These are phyloP conservation scores for Coelopa pilipes DNA, from an alignment of 2,888 invertebrate species.

Conservation along the genomic window DNA sequence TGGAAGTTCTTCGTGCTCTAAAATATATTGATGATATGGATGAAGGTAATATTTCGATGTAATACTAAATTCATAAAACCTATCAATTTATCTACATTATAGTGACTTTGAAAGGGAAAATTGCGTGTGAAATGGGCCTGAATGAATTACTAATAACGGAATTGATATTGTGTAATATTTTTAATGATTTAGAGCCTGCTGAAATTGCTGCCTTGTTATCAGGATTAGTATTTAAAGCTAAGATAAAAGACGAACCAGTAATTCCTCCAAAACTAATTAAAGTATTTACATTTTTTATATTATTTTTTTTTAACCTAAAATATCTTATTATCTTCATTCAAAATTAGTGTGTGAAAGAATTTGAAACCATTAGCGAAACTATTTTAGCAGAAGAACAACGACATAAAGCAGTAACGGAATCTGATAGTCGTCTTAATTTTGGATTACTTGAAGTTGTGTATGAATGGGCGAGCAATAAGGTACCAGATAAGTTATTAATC, in stretches of 20 bases:
- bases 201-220: conserved; percentile 96
- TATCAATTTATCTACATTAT: background rate
- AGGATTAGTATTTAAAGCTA: conserved; percentile 91
- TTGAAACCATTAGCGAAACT: conserved; percentile 76
- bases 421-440: conserved; percentile 81
- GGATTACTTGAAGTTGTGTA: conserved; percentile 94
- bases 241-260: conserved; percentile 70
- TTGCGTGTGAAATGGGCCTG: conserved; percentile 87
- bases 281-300: conserved; percentile 41
- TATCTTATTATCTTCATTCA: background rate
- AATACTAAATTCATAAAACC: conserved; percentile 1
- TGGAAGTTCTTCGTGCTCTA: conserved; percentile 79
- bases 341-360: conserved; percentile 76
- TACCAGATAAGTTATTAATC: conserved; percentile 55
- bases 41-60: conserved; percentile 68
- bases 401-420: conserved; percentile 58
- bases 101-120: conserved; percentile 84
- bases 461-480: conserved; percentile 93
- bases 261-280: conserved; percentile 66
- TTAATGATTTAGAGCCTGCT: conserved; percentile 85
- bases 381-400: conserved; percentile 74
- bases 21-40: conserved; percentile 79
- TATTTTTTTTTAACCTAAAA: background rate
- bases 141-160: conserved; percentile 95
- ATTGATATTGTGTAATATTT: conserved; percentile 87